Evolutionary conservation across 2,113 vertebrate genomes (phyloP), one percentile per base, ranked within the genome.

Genomic region (Aythya baeri): DNA sequence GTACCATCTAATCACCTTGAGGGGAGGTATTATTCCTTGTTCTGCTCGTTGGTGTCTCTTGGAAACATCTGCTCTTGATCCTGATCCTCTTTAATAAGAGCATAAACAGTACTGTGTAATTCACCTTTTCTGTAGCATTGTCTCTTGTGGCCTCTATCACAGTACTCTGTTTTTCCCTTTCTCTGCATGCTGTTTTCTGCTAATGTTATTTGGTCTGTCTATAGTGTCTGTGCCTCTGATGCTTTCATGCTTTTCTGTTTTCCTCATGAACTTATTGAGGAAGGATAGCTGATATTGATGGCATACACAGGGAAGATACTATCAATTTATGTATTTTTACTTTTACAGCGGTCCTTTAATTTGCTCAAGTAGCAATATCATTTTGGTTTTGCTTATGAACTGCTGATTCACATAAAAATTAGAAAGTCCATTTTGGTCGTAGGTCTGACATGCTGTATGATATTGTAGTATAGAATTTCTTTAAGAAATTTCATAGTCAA

Each of bases 11-110:
- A 83, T 76, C 79, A 88, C 44, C 4, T 29, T 61, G 29, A 52
- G 63, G 63, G 27, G 70, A 93, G 43, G 20, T 38, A 7, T 46
- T 87, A 27, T 71, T 94, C n/a, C 59, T 80, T 61, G 41, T n/a
- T 94, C 71, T 86, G n/a, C 12, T 91, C 21, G 31, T 49, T 54
- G 85, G 18, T 86, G 80, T 88, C 43, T 74, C 61, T 79, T 93
- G 36, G 63, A 93, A 89, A 91, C 67, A 85, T 46, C 93, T 94
- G 67, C n/a, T 93, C 44, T 77, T 83, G 44, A 20, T 88, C 22
- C 65, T 61, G 72, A 32, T 49, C 74, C 79, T 74, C 84, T 92
- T 83, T 86, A 92, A 74, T 74, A 41, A 94, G 15, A 80, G 23
- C 31, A 29, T 62, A 91, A 94, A 77, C n/a, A 26, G 14, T 15